Base-by-base conservation (phyloP, 92 coral and sea anemone genomes). In the Epizoanthus ramosus region DNA sequence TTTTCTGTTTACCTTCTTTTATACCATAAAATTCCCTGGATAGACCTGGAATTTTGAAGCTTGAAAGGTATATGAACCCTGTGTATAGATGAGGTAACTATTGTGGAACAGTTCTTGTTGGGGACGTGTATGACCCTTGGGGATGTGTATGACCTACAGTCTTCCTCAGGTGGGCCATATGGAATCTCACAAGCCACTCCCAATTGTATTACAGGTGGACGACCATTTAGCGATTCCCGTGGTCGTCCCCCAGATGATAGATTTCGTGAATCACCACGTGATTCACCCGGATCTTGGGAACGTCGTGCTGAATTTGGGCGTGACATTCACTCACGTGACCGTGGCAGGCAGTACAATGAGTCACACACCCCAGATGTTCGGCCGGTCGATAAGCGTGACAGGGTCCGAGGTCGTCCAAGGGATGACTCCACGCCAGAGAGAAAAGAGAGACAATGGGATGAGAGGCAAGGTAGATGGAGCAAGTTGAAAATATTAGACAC, bases 221-320 rank as follows among this genome's bases (percentile, higher is more conserved):
- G 94, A 19, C 93, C 93, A 14, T 91, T 83, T 81, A 73, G 84
- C 19, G 94, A 93, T 80, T 77, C 82, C 6, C 75, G 91, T 10
- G 80, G 84, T 22, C 93, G 97, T 50, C 98, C 91, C 18, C 88
- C 91, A 37, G 97, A 86, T 16, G 93, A 94, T 47, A 87, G 97
- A 35, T 92, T 84, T 83, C 96, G 92, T 63, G 93, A 89, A 24
- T 85, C 92, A 57, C 88, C 91, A 25, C 96, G 96, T 39, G 96
- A 92, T 57, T 95, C 90, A 74, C 90, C 95, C 18, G 88, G 99
- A 85, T 94, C 92, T 31, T 88, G 92, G 56, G 94, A 89, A 45
- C 86, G 92, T 17, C 94, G 94, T 35, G 97, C 92, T 47, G 99
- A 96, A 43, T 90, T 88, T 22, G 88, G 89, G 57, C 86, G 86